Conservation (phyloP, 2,797 vertebrate genomes). For the Oreochromis mossambicus region DNA sequence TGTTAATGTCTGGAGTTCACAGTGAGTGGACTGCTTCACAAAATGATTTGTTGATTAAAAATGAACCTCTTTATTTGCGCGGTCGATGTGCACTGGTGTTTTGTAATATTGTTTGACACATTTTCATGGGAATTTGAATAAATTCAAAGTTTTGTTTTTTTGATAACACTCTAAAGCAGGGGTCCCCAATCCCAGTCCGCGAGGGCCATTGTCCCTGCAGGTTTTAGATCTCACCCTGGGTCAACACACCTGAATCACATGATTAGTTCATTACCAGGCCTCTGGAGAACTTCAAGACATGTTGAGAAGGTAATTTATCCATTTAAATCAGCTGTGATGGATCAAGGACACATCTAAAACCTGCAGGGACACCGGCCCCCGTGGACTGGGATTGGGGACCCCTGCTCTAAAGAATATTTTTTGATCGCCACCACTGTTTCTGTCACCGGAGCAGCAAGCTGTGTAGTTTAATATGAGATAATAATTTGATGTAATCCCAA, state of each 20-base stretch:
- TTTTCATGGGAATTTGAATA: neutral
- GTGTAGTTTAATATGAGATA: neutral
- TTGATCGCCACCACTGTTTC: neutral
- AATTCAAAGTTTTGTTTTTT: neutral
- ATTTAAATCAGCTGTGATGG: neutral
- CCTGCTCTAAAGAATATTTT: neutral
- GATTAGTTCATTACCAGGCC: neutral
- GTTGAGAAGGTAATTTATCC: neutral
- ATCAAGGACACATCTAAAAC: neutral
- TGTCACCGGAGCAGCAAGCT: neutral
- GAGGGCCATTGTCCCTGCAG: neutral
- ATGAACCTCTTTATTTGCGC: fast-evolving
- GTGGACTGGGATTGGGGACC: neutral
- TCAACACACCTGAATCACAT: neutral
- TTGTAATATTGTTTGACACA: neutral
- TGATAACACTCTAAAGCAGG: neutral
- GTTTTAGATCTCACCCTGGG: neutral
- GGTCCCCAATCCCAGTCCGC: neutral
- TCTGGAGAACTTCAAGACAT: neutral
- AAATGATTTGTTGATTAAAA: neutral
- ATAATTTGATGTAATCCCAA: neutral
- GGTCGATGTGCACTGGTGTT: neutral
- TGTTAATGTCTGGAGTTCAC: neutral
- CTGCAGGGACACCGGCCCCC: neutral
- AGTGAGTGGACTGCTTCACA: neutral